Evolutionary conservation across 2,113 vertebrate genomes (phyloP).

Genomic region (Erpornis zantholeuca): DNA sequence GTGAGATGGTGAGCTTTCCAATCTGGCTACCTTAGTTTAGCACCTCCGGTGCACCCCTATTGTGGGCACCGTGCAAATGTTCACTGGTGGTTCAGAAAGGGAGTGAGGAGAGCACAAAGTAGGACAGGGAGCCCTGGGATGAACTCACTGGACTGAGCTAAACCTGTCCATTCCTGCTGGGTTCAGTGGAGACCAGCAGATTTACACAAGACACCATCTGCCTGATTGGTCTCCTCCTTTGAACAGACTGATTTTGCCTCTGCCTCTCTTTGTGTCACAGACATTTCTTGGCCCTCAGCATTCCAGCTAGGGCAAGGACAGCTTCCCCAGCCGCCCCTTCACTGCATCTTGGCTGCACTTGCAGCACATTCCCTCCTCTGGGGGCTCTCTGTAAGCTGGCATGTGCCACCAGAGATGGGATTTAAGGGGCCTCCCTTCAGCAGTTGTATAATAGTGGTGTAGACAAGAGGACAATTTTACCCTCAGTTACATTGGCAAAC

Average conservation of each 20-base stretch:
- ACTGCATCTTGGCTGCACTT: not conserved
- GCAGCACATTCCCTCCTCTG: not conserved
- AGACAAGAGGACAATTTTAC: not conserved
- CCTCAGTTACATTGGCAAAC: not conserved
- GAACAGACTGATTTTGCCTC: not conserved
- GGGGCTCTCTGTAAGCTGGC: accelerated
- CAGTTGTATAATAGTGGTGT: accelerated
- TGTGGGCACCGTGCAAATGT: accelerated
- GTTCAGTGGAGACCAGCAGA: not conserved
- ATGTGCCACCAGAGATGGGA: not conserved
- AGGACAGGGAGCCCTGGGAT: not conserved
- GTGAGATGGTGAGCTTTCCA: not conserved
- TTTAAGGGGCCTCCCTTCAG: not conserved
- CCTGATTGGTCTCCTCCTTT: not conserved
- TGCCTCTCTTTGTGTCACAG: not conserved
- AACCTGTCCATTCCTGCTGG: not conserved
- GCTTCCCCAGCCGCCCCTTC: accelerated
- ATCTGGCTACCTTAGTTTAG: not conserved
- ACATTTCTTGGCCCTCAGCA: not conserved
- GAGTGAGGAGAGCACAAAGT: not conserved
- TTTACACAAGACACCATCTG: not conserved
- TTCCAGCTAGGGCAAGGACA: not conserved
- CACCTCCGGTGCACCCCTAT: accelerated
- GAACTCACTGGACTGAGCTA: not conserved
- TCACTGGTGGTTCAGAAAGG: not conserved